A percentile compares a stretch with the other conserved stretches of the same genome.
phyloP scores from a whole-genome alignment of 2,888 invertebrate species.

The Gryllus longicercus region DNA sequence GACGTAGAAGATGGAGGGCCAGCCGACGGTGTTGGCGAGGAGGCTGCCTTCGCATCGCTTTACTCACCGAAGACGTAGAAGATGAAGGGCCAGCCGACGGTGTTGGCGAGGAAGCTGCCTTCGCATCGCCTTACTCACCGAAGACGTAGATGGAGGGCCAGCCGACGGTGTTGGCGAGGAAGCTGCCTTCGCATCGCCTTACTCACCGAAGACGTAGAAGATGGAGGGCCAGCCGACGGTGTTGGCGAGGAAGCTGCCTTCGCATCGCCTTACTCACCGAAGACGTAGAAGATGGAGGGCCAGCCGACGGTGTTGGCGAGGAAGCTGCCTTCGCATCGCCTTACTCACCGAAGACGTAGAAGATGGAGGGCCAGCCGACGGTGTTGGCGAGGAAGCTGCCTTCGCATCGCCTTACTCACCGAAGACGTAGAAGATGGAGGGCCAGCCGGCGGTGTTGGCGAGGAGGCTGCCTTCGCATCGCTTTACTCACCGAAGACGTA shows the following conservation, averaged over 20 bases:
- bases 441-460: conserved; percentile 71
- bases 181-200: too few species aligned
- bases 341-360: conserved; percentile 80
- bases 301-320: conserved; percentile 71
- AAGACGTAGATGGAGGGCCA: conserved; percentile 81
- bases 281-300: conserved; percentile 79
- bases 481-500: conserved; percentile 80
- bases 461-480: too few species aligned
- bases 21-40: conserved; percentile 69
- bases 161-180: conserved; percentile 67
- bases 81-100: conserved; percentile 75
- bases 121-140: too few species aligned
- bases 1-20: conserved; percentile 80
- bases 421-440: conserved; percentile 77
- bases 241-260: too few species aligned
- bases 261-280: too few species aligned
- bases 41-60: too few species aligned
- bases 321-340: too few species aligned
- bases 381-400: conserved; percentile 67
- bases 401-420: too few species aligned
- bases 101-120: conserved; percentile 67
- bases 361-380: conserved; percentile 77
- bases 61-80: conserved; percentile 82
- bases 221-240: conserved; percentile 76
- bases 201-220: conserved; percentile 80